Evolutionary conservation across 2,113 vertebrate species (phyloP), one percentile per base, ranked within the genome.

Genomic region (Chlorodrepanis virens): DNA sequence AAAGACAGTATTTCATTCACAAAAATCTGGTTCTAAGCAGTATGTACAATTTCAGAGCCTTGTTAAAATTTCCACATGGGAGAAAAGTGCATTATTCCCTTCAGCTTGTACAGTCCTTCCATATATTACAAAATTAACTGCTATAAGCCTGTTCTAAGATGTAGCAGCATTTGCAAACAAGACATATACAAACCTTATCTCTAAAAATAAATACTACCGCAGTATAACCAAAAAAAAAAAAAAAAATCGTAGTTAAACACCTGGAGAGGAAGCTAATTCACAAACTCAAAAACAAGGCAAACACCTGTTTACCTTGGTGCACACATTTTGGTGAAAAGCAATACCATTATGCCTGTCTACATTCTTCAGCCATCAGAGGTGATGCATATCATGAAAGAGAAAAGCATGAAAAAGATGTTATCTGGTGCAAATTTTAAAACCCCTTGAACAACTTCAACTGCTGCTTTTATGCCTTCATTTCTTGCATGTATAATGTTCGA

Each of bases 311-410:
- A 96, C 98, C 98, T 97, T 94, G 87, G 96, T 96, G 97, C 93
- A 97, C 95, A 96, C 89, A 93, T 98, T 98, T 97, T 98, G 98
- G 98, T 98, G 98, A 98, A 96, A 98, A 98, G 97, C 98, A 97
- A 97, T 97, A 97, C 98, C 97, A 90, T 97, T 98, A 98, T 94
- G 98, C 98, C 98, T 98, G 98, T 98, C 98, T 99, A 99, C 99
- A 99, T 99, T 99, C 99, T 98, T 99, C 97, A 98, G 98, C 99
- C 98, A 98, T 98, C 98, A 97, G 97, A 98, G 98, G 98, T 98
- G 98, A 97, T 96, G 96, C 96, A 92, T 89, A 97, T 83, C 94
- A 98, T 98, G 95, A 98, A 98, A 97, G 97, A 96, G 95, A 95
- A 97, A 97, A 97, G 96, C 96, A 97, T 95, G 97, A 96, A 75